Conservation (phyloP, 35 echinoderm and acorn worm genomes). For the Ptychodera flava region DNA sequence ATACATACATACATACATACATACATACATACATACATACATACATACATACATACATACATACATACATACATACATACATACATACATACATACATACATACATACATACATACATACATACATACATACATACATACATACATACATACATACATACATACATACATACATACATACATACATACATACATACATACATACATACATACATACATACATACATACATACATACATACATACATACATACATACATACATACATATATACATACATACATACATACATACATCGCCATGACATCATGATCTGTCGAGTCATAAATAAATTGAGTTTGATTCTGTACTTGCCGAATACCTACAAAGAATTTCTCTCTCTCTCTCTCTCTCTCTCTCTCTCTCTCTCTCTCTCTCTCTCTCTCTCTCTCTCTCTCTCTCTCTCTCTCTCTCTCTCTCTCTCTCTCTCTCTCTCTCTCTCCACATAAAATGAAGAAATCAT, state of each 20-base stretch:
- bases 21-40: not conserved
- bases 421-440: no score
- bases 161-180: not conserved
- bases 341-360: no score
- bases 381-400: no score
- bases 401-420: no score
- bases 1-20: slow-evolving; percentile 2
- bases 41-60: not conserved
- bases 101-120: not conserved
- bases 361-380: no score
- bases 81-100: not conserved
- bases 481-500: no score
- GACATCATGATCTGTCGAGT: no score
- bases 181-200: not conserved
- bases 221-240: not conserved
- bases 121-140: not conserved
- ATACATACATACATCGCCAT: not conserved
- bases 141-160: not conserved
- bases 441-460: no score
- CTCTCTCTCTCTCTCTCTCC: no score
- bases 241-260: not conserved
- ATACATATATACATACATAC: not conserved
- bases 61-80: not conserved
- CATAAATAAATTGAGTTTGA: no score
- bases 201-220: not conserved